Conservation (phyloP, 2,888 invertebrate species). For the Nipponacmea schrenckii region DNA sequence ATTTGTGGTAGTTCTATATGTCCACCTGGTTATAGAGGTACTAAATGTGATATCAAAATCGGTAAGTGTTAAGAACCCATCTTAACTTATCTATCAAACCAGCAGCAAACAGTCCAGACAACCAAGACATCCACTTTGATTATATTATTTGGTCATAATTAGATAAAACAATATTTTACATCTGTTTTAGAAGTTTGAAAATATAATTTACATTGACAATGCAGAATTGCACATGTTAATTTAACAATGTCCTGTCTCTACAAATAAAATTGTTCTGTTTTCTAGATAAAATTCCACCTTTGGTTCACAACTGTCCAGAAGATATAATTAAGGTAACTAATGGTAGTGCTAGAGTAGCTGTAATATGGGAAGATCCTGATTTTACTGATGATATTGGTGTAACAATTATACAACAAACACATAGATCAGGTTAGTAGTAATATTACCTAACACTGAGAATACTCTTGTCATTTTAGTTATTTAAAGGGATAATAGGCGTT, state of each 20-base stretch:
- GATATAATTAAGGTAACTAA: conserved; percentile 35
- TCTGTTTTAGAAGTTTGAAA: too few relatives aligned
- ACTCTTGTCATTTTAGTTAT: too few relatives aligned
- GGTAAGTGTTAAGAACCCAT: conserved; percentile 45
- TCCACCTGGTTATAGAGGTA: conserved; percentile 81
- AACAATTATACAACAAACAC: conserved; percentile 41
- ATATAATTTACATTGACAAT: too few relatives aligned
- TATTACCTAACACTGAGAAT: background rate
- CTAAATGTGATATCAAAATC: conserved; percentile 83
- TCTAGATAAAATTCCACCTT: conserved; percentile 49
- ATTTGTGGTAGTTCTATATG: conserved; percentile 72
- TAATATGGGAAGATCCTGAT: conserved; percentile 49
- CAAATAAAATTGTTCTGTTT: conserved; percentile 8
- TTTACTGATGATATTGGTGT: conserved; percentile 47
- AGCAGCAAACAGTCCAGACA: too few relatives aligned
- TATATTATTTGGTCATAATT: too few relatives aligned
- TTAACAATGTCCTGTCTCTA: too few relatives aligned
- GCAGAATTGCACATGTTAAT: too few relatives aligned
- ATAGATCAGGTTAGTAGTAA: conserved; percentile 44
- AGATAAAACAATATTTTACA: too few relatives aligned
- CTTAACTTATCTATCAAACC: too few relatives aligned
- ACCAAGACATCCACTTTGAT: too few relatives aligned
- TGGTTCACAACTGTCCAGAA: conserved; percentile 45
- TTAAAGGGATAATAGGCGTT: too few relatives aligned
- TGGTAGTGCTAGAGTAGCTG: conserved; percentile 35